phyloP scores from a whole-genome alignment of 2,113 vertebrate species.

The Lophius piscatorius region DNA sequence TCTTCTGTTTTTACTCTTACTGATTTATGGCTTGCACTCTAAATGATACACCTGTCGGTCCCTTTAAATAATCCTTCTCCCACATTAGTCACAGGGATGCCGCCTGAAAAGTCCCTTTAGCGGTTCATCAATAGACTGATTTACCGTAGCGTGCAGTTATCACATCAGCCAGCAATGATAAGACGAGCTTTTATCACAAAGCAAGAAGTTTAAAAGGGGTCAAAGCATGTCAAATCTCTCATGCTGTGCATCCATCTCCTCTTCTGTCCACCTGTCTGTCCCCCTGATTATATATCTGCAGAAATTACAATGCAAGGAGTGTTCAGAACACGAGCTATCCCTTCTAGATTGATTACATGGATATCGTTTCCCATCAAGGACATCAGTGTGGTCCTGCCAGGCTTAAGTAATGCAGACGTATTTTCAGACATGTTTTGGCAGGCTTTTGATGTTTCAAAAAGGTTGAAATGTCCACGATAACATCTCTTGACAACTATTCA shows the following conservation, averaged over 20 bases:
- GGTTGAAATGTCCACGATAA: slow-evolving; percentile 66
- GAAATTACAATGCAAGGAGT: slow-evolving; percentile 52
- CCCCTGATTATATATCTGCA: slow-evolving; percentile 46
- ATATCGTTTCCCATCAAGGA: slow-evolving; percentile 68
- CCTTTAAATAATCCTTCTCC: too few species aligned
- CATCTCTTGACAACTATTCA: slow-evolving; percentile 66
- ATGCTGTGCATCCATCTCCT: slow-evolving; percentile 36
- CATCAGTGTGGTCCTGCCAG: slow-evolving; percentile 40
- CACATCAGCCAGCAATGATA: slow-evolving; percentile 17
- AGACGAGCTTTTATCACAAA: slow-evolving; percentile 45
- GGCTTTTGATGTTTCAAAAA: slow-evolving; percentile 68
- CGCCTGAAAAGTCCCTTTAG: too few species aligned
- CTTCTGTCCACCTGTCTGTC: slow-evolving; percentile 41
- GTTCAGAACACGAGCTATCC: slow-evolving; percentile 23
- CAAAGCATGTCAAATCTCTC: slow-evolving; percentile 34
- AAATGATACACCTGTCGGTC: too few species aligned
- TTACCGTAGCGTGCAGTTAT: too few species aligned
- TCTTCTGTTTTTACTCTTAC: too few species aligned
- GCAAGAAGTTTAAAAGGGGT: slow-evolving; percentile 42
- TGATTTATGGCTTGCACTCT: too few species aligned
- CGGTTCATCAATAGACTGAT: too few species aligned
- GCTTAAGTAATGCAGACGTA: slow-evolving; percentile 56
- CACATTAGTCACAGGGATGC: too few species aligned
- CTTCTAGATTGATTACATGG: slow-evolving; percentile 65
- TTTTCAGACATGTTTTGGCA: slow-evolving; percentile 63